Percentiles rank a stretch among this genome's conserved stretches.
Conservation (phyloP, 2,888 invertebrate genomes). For the Himalopsyche tibetana region DNA sequence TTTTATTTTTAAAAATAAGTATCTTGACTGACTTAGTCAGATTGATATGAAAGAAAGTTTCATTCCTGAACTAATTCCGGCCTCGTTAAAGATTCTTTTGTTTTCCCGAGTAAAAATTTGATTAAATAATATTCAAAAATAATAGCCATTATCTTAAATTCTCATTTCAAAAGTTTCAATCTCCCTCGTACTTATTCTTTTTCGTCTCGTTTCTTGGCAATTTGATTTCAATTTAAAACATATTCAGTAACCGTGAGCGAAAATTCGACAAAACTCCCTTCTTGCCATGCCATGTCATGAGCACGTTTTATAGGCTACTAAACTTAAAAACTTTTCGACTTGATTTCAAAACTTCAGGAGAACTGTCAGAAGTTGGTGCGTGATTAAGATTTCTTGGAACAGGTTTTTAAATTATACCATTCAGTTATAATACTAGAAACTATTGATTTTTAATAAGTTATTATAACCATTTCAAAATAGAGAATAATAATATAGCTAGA, state of each 20-base stretch:
- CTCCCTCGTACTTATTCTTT: background rate
- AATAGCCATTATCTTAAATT: too few relatives aligned
- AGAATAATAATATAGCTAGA: background rate
- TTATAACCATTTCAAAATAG: background rate
- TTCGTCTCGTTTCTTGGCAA: background rate
- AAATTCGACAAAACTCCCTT: background rate
- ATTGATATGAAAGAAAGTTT: too few relatives aligned
- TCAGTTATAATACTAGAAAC: background rate
- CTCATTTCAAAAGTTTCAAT: too few relatives aligned
- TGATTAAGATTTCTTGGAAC: conserved; percentile 7
- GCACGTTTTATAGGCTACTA: conserved; percentile 20
- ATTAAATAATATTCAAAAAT: too few relatives aligned
- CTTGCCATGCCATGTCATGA: background rate
- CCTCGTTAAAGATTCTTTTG: too few relatives aligned
- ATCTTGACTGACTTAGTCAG: too few relatives aligned
- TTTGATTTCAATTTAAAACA: conserved; percentile 26
- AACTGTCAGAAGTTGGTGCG: background rate
- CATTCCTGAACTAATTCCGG: too few relatives aligned
- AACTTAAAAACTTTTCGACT: conserved; percentile 30
- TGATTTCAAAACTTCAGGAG: background rate
- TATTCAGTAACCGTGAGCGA: conserved; percentile 8
- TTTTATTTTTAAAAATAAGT: too few relatives aligned
- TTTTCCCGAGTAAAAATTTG: too few relatives aligned
- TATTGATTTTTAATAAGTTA: background rate
- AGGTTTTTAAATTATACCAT: background rate